A percentile compares a stretch with the other conserved stretches of the same genome.
These are phyloP conservation scores for Tupiocoris notatus DNA, from an alignment of 2,888 invertebrate genomes.

Conservation along the genomic window DNA sequence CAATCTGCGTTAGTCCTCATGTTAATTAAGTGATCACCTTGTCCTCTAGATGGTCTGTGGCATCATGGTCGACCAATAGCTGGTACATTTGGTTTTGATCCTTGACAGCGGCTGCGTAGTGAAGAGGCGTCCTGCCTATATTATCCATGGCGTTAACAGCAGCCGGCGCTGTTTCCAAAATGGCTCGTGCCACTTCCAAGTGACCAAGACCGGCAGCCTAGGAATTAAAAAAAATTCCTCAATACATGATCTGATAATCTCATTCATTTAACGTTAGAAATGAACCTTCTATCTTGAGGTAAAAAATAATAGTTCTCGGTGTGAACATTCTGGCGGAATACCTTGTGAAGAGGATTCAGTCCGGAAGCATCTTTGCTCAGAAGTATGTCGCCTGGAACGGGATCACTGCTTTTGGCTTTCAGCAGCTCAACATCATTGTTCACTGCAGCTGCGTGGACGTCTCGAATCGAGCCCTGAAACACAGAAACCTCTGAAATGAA, in stretches of 20 bases:
- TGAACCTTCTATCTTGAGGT: no score
- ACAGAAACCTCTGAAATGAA: no score
- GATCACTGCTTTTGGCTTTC: constrained; percentile 65
- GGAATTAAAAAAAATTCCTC: no score
- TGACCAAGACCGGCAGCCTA: constrained; percentile 81
- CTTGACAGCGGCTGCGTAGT: constrained; percentile 79
- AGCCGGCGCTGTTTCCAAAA: constrained; percentile 67
- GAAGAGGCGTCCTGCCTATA: constrained; percentile 82
- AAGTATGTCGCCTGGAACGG: constrained; percentile 69
- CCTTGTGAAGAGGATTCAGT: constrained; percentile 83
- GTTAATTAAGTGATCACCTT: constrained; percentile 73
- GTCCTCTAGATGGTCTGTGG: constrained; percentile 79
- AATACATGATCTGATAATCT: no score
- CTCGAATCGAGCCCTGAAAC: constrained; percentile 74
- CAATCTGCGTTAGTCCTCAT: no score
- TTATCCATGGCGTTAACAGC: constrained; percentile 70
- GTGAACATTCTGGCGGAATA: constrained; percentile 51
- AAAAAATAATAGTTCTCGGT: background rate
- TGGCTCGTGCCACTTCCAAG: constrained; percentile 70
- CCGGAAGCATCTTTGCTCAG: constrained; percentile 77
- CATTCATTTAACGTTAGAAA: no score
- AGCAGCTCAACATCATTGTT: constrained; percentile 73
- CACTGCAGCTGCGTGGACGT: constrained; percentile 74
- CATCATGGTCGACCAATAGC: constrained; percentile 75
- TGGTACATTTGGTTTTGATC: constrained; percentile 77